Evolutionary conservation across 2,888 invertebrate genomes (phyloP), one percentile per base, ranked within the genome.

Genomic region (Volucella inflata): DNA sequence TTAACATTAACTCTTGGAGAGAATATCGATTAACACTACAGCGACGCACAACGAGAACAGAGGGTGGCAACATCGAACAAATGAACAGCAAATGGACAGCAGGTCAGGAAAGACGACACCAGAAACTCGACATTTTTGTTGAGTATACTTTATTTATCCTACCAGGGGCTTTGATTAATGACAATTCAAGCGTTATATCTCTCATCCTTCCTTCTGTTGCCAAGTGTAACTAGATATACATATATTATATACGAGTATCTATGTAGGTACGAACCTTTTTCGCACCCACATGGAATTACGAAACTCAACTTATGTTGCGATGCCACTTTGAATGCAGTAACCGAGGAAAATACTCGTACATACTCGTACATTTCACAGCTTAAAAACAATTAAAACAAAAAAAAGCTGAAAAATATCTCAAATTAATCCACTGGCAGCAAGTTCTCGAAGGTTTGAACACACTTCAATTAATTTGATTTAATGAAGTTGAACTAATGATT

Each of bases 381-480:
- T 11, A 60, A 48, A 21, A 11, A 53, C 36, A 62, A 21, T 53
- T 17, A n/a, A 38, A 62, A 74, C 68, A 68, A 64, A 46, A 65
- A 53, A 79, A 44, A 8, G n/a, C 12, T 30, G 8, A 14, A 21
- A 62, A 46, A 50, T 64, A 67, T 60, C 59, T 40, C 44, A 67
- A 70, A 81, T 62, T 85, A 80, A 81, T 85, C 81, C 76, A 77
- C 80, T 17, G 57, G 60, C 72, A 81, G 80, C 76, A 85, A 85
- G 85, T 76, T 84, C 79, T 75, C 65, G 64, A 79, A 80, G 75
- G 84, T 75, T 85, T 72, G 81, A 85, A 85, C 81, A 85, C 85
- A 85, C 85, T 85, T 81, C 85, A 85, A 85, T 85, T 85, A 85
- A 85, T 85, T 85, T 85, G 85, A 85, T 85, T 85, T 85, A 85